Base-by-base conservation (phyloP, 2,113 vertebrate species). In the Myotis lucifugus region DNA sequence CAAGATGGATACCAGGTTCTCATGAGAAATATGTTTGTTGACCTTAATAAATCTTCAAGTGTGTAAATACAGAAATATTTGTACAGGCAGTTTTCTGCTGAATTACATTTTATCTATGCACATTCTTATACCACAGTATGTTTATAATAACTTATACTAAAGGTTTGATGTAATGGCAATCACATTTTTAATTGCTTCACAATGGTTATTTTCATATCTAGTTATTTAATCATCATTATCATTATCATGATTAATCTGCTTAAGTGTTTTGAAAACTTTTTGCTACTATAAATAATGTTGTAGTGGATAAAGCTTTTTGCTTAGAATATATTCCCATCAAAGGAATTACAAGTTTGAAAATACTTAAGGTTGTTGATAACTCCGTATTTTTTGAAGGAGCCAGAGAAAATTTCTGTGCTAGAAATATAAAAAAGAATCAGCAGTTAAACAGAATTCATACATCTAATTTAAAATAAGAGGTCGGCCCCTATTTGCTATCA, bases 31-130 rank as follows among this genome's bases (percentile, higher is more conserved):
- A 86, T 79, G 67, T 92, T 84, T 92, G 59, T 52, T 96, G 85
- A 61, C 92, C 72, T 94, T 93, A 95, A 79, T 96, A 94, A 90
- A 96, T 96, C 85, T 95, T 92, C 13, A 73, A 29, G 27, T 78
- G n/a, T 88, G 25, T 90, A 96, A 93, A 94, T 93, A 87, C 21
- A 87, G 66, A 95, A 93, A 85, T 95, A 94, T 96, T 96, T 90
- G 34, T 85, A 85, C 15, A 82, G 48, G 48, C 42, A 91, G 69
- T 93, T 93, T 97, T 96, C 76, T 95, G 59, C 59, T 90, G 84
- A 96, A 92, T 96, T 95, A 76, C 74, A 82, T 95, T 96, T 95
- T 32, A 19, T 84, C 46, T 93, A 12, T 94, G 61, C 34, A 84
- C 21, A 83, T 73, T 82, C 37, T 81, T 46, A 72, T 59, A 73